Evolutionary conservation across 1,140 invertebrate species (phyloP).

Genomic region (Pinna nobilis): DNA sequence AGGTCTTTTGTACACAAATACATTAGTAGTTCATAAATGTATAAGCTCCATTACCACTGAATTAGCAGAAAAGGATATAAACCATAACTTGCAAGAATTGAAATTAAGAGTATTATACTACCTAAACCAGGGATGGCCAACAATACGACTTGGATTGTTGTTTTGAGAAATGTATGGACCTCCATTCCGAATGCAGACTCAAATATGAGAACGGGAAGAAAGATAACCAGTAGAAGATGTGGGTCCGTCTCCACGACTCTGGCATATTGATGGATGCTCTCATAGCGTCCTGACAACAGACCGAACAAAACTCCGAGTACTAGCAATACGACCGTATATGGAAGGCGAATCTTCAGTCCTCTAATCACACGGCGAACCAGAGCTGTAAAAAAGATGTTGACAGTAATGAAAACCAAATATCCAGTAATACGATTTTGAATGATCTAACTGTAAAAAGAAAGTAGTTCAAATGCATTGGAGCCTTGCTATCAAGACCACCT

Average conservation of each 20-base stretch:
- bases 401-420: neutral
- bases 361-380: slow-evolving; percentile 57
- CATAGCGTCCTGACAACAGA: slow-evolving; percentile 41
- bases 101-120: slow-evolving; percentile 40
- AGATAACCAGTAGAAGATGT: slow-evolving; percentile 73
- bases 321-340: slow-evolving; percentile 72
- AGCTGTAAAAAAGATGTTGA: slow-evolving; percentile 57
- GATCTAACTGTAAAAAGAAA: neutral
- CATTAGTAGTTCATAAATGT: neutral
- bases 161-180: slow-evolving; percentile 74
- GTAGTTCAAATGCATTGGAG: too few relatives aligned
- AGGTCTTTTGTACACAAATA: too few relatives aligned
- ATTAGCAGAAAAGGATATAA: neutral
- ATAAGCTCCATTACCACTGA: neutral
- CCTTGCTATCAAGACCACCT: too few relatives aligned
- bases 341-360: slow-evolving; percentile 57
- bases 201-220: slow-evolving; percentile 76
- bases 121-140: slow-evolving; percentile 72
- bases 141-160: slow-evolving; percentile 72
- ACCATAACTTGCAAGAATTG: neutral
- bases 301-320: slow-evolving; percentile 66
- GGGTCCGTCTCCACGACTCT: slow-evolving; percentile 67
- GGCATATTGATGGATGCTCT: slow-evolving; percentile 48
- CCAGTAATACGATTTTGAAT: neutral
- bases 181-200: slow-evolving; percentile 76